These are phyloP conservation scores for Malurus elegans DNA, from an alignment of 2,113 vertebrate genomes.

Conservation along the genomic window DNA sequence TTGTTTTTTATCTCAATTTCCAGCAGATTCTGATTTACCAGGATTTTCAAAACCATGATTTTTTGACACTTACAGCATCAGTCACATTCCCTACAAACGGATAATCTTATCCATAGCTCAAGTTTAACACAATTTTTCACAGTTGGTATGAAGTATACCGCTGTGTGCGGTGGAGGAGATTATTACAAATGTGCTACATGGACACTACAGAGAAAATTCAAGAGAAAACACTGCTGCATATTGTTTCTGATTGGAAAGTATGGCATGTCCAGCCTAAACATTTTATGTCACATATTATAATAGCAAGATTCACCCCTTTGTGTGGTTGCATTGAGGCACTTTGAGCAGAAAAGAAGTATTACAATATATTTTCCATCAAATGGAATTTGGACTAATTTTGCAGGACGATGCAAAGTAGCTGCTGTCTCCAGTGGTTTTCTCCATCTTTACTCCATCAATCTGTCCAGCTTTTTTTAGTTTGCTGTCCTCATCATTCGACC, in stretches of 20 bases:
- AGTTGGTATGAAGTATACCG: background rate
- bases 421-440: background rate
- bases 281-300: background rate
- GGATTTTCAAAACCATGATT: background rate
- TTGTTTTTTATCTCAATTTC: background rate
- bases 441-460: background rate
- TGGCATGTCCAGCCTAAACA: background rate
- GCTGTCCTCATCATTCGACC: background rate
- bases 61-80: background rate
- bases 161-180: background rate
- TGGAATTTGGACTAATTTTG: background rate
- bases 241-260: constrained; percentile 50
- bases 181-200: constrained; percentile 17
- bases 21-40: background rate
- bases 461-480: background rate
- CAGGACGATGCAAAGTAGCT: background rate
- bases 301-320: background rate
- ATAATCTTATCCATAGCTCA: background rate
- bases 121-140: constrained; percentile 30
- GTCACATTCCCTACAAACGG: background rate
- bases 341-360: background rate
- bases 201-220: background rate
- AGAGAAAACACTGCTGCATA: background rate
- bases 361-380: background rate
- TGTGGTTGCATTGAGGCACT: background rate